phyloP scores from a whole-genome alignment of 2,113 vertebrate species.

The Camarhynchus parvulus region DNA sequence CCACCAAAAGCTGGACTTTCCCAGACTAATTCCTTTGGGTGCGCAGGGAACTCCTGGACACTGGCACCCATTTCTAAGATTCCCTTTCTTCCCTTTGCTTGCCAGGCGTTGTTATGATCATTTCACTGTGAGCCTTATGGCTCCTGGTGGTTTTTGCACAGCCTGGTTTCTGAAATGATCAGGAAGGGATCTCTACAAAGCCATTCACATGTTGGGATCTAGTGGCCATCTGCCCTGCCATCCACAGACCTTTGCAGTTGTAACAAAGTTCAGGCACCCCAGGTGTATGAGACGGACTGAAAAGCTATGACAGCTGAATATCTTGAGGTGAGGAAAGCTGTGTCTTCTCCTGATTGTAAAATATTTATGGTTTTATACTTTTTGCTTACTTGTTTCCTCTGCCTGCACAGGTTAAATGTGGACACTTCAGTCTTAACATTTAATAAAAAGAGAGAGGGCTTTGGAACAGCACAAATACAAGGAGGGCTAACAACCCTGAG shows the following conservation, averaged over 20 bases:
- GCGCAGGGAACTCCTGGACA: neutral
- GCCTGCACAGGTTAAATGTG: neutral
- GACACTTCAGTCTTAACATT: neutral
- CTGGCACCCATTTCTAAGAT: neutral
- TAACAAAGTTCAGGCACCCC: neutral
- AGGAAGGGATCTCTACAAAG: neutral
- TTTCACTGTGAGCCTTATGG: neutral
- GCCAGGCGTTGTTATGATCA: rapidly evolving
- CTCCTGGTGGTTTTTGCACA: neutral
- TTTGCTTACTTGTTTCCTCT: neutral
- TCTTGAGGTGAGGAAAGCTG: neutral
- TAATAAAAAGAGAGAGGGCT: neutral
- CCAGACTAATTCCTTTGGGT: neutral
- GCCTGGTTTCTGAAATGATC: neutral
- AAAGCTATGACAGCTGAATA: neutral
- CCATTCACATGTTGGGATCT: neutral
- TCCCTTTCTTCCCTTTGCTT: neutral
- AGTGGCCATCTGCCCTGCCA: neutral
- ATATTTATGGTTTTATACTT: neutral
- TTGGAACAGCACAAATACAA: neutral
- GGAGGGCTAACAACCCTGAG: neutral
- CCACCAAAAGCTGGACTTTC: neutral
- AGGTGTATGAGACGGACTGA: neutral
- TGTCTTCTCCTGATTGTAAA: neutral
- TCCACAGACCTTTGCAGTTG: neutral